phyloP scores from a whole-genome alignment of 35 echinoderm and acorn worm genomes.

The Diadema setosum region DNA sequence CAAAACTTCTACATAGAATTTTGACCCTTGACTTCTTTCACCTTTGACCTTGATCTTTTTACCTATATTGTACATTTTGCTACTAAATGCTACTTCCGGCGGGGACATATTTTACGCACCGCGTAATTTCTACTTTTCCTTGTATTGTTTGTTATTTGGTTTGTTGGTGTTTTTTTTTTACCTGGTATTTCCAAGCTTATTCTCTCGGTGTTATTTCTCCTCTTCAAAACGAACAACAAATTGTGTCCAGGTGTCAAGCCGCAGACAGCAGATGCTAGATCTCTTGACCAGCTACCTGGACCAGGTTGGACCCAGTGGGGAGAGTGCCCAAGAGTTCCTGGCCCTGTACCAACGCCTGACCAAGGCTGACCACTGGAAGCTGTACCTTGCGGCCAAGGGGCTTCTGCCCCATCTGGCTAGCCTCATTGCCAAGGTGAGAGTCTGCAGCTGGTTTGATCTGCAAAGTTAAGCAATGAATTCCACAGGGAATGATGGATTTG shows the following conservation, averaged over 20 bases:
- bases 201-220: not conserved
- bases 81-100: no score
- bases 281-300: constrained; percentile 95
- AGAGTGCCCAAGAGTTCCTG: constrained; percentile 95
- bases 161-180: not conserved
- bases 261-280: constrained; percentile 96
- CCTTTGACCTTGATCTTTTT: no score
- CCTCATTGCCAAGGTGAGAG: constrained; percentile 82
- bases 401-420: constrained; percentile 83
- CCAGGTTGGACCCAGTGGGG: constrained; percentile 89
- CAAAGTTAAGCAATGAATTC: not conserved
- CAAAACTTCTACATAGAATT: no score
- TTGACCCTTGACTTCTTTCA: no score
- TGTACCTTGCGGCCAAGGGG: constrained; percentile 93
- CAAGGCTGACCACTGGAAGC: constrained; percentile 95
- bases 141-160: not conserved
- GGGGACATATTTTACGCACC: no score
- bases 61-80: no score
- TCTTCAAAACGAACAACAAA: not conserved
- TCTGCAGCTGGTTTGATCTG: no score
- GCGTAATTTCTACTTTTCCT: not conserved
- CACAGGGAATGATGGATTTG: no score
- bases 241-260: constrained; percentile 71
- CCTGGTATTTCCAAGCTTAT: not conserved
- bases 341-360: constrained; percentile 89